These are phyloP conservation scores for Caranx ignobilis DNA, from an alignment of 2,113 vertebrate genomes.

Conservation along the genomic window DNA sequence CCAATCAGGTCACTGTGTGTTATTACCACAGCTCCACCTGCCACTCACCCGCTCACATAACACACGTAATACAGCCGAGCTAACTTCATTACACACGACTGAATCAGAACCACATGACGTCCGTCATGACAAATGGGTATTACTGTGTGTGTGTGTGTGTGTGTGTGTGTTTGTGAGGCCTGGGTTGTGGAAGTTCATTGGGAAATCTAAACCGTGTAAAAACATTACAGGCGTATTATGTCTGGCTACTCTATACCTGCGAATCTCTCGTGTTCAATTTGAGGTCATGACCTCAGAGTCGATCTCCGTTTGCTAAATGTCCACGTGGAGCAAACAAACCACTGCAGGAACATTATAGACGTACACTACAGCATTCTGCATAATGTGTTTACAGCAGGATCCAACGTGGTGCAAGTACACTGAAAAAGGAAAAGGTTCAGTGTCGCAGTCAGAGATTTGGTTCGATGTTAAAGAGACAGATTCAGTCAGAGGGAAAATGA, in stretches of 20 bases:
- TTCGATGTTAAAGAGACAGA: background rate
- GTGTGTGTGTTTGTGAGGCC: conserved; percentile 43
- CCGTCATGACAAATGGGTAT: conserved; percentile 35
- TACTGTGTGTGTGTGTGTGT: conserved; percentile 41
- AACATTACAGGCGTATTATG: conserved; percentile 75
- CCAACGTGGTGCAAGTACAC: background rate
- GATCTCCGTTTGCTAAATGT: conserved; percentile 29
- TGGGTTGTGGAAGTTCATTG: conserved; percentile 65
- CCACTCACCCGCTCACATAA: conserved; percentile 39
- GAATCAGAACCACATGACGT: conserved; percentile 74
- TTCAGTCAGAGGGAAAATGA: background rate
- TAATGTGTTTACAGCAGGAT: background rate
- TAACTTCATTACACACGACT: conserved; percentile 71
- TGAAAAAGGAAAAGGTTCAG: background rate
- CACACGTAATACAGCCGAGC: conserved; percentile 19
- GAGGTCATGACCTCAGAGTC: conserved; percentile 46
- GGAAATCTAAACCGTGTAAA: conserved; percentile 71
- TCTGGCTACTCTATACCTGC: conserved; percentile 60
- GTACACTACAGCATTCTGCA: background rate
- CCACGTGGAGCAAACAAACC: background rate
- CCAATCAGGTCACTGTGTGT: conserved; percentile 34
- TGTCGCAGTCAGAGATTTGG: background rate
- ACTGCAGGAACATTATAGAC: background rate
- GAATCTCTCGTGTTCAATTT: conserved; percentile 29
- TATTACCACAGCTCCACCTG: conserved; percentile 32